These are phyloP conservation scores for Branchipolynoe longqiensis DNA, from an alignment of 2,888 invertebrate species.

Conservation along the genomic window DNA sequence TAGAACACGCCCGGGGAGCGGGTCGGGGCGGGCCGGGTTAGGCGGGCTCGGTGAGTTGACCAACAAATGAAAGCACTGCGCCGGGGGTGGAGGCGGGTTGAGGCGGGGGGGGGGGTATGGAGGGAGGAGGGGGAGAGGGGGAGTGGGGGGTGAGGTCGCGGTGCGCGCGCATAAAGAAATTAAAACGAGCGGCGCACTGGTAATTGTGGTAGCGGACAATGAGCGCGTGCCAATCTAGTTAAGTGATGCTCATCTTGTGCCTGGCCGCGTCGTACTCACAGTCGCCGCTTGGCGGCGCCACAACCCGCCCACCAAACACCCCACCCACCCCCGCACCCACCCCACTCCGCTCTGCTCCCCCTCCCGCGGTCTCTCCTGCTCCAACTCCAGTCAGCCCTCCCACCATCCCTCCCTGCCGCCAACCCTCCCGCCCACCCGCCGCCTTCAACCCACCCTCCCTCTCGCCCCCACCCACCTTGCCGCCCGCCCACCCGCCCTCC, in stretches of 20 bases:
- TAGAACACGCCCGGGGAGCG: not conserved
- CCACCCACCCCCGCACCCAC: constrained; percentile 4
- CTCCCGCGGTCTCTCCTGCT: not conserved
- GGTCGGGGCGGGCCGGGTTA: not conserved
- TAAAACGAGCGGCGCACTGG: constrained; percentile 22
- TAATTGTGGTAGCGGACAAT: constrained; percentile 51
- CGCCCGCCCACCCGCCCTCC: constrained; percentile 10
- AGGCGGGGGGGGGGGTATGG: too few species aligned
- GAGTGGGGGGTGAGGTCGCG: not conserved
- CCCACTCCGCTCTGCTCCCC: not conserved
- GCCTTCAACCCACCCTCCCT: not conserved
- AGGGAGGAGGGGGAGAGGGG: too few species aligned
- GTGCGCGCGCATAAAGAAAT: constrained; percentile 54
- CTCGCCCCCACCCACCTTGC: not conserved
- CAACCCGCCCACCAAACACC: not conserved
- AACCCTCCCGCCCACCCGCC: not conserved
- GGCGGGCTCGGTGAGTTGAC: not conserved
- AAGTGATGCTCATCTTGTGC: constrained; percentile 46
- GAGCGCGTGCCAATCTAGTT: constrained; percentile 48
- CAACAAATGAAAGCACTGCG: constrained; percentile 30
- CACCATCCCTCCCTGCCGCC: not conserved
- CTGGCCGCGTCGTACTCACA: not conserved
- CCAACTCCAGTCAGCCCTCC: too few species aligned
- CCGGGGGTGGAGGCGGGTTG: too few species aligned
- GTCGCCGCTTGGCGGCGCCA: constrained; percentile 33